Percentiles rank a stretch among this genome's conserved stretches.
phyloP scores from a whole-genome alignment of 2,888 invertebrate species.

The Galeopsomyia nigrocyanea region DNA sequence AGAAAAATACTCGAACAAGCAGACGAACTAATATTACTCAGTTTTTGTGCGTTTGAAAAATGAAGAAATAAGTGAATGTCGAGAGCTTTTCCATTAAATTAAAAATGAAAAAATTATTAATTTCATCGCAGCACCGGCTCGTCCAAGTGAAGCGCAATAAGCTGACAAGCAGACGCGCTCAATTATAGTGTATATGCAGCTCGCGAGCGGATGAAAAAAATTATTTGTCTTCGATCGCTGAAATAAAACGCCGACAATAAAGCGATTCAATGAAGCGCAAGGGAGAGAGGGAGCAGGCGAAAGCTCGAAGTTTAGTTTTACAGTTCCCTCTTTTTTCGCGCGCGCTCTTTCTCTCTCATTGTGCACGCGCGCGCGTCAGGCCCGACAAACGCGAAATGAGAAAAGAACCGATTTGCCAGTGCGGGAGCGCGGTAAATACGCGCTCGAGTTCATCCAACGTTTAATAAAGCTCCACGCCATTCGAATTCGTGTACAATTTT shows the following conservation, averaged over 20 bases:
- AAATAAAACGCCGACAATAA: neutral
- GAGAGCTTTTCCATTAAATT: too few species aligned
- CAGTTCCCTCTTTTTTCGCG: neutral
- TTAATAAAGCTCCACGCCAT: constrained; percentile 24
- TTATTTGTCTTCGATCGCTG: too few species aligned
- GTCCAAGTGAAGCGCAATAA: too few species aligned
- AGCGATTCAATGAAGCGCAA: constrained; percentile 4
- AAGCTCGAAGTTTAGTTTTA: constrained; percentile 18
- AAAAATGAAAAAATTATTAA: too few species aligned
- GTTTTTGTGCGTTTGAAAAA: too few species aligned
- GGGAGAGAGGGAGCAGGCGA: neutral
- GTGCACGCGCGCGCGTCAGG: neutral
- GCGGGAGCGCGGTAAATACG: constrained; percentile 23
- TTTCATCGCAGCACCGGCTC: too few species aligned
- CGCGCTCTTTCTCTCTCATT: neutral
- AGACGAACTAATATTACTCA: too few species aligned
- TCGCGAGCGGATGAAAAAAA: too few species aligned
- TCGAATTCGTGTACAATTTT: constrained; percentile 5
- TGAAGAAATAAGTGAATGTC: too few species aligned
- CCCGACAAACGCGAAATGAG: constrained; percentile 24
- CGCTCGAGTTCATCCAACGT: constrained; percentile 28
- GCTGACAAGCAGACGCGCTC: too few species aligned
- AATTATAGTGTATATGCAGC: too few species aligned
- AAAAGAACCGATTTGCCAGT: constrained; percentile 27
- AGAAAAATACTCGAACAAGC: too few species aligned